Base-by-base conservation (phyloP, 2,888 invertebrate genomes). In the Ptilodon capucinus region DNA sequence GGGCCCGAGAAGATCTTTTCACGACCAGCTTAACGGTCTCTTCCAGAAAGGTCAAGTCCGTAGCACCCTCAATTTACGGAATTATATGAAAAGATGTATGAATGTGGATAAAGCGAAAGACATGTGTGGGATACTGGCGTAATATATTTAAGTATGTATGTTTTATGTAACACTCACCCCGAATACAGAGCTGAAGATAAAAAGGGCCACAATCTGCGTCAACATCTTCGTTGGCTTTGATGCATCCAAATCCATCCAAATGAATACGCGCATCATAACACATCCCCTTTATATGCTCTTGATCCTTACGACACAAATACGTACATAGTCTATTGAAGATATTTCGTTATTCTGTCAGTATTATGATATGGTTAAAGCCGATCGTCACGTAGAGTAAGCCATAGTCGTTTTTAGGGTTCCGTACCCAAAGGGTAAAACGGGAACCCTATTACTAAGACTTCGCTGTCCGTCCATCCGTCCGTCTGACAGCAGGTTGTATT, bases 81-180 rank as follows among this genome's bases (percentile, higher is more conserved):
- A n/a, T n/a, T n/a, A n/a, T n/a, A n/a, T n/a, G n/a, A n/a, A n/a
- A n/a, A n/a, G n/a, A n/a, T n/a, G n/a, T n/a, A n/a, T n/a, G n/a
- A n/a, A n/a, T n/a, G n/a, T n/a, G n/a, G n/a, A n/a, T n/a, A n/a
- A n/a, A n/a, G n/a, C n/a, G n/a, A n/a, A n/a, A n/a, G n/a, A n/a
- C n/a, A n/a, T n/a, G n/a, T n/a, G n/a, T n/a, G n/a, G n/a, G n/a
- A n/a, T n/a, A n/a, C n/a, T n/a, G n/a, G n/a, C n/a, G n/a, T n/a
- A n/a, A n/a, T n/a, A n/a, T n/a, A 13, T 30, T 40, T 6, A 25
- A 9, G 19, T 30, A 1, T 3, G 6, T 3, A 32, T 7, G 4
- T 28, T 28, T n/a, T n/a, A n/a, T n/a, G n/a, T 0, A n/a, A 18
- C 39, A 62, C 77, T 76, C 57, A 79, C 79, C 73, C 60, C 65